Conservation (phyloP, 1,140 invertebrate species). For the Parapsyche elsis region DNA sequence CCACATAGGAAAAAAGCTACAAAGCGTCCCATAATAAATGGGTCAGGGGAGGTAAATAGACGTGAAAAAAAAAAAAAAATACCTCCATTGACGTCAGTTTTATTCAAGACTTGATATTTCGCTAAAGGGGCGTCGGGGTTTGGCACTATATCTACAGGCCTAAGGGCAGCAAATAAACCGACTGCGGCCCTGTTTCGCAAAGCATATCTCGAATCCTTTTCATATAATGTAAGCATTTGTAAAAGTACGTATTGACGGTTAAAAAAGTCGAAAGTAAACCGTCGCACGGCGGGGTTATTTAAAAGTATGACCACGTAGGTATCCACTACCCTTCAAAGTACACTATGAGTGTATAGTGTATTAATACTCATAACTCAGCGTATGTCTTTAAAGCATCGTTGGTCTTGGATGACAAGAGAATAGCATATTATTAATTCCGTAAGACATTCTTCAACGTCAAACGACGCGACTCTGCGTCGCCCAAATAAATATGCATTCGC, state of each 20-base stretch:
- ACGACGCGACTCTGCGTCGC: not conserved
- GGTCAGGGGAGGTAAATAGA: constrained; percentile 17
- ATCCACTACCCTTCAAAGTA: not conserved
- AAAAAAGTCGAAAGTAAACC: not conserved
- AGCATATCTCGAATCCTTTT: not conserved
- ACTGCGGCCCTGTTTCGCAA: not conserved
- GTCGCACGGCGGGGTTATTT: not conserved
- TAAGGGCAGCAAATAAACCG: constrained; percentile 7
- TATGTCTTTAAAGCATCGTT: not conserved
- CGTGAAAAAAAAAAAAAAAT: not conserved
- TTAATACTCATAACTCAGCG: not conserved
- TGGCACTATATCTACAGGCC: not conserved
- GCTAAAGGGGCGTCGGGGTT: not conserved
- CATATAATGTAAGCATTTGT: not conserved
- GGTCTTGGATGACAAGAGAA: not conserved
- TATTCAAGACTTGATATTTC: constrained; percentile 24
- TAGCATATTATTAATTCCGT: constrained; percentile 14
- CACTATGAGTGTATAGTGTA: not conserved
- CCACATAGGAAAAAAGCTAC: not conserved
- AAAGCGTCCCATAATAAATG: constrained; percentile 20
- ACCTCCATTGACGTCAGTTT: constrained; percentile 4
- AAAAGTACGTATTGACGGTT: not conserved
- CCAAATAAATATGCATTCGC: constrained; percentile 18
- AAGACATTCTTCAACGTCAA: constrained; percentile 20
- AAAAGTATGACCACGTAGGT: not conserved